A percentile compares a stretch with the other conserved stretches of the same genome.
Evolutionary conservation across 2,113 vertebrate species (phyloP).

Genomic region (Thermophis baileyi): DNA sequence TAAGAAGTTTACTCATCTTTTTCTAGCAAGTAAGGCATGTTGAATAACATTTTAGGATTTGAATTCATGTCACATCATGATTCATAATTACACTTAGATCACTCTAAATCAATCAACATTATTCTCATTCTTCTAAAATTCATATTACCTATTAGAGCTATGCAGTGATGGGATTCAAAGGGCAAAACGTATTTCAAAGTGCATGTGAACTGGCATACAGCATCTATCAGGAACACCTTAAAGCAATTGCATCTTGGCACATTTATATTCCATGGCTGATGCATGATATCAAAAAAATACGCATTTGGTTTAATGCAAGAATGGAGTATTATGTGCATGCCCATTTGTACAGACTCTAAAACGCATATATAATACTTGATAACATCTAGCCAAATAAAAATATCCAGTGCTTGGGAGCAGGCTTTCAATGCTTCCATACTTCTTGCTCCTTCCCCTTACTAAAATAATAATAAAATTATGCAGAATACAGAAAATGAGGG

Average conservation of each 20-base stretch:
- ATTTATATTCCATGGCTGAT: background rate
- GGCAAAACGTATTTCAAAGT: background rate
- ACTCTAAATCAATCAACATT: background rate
- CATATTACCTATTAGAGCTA: background rate
- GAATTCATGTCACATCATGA: background rate
- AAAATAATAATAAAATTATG: background rate
- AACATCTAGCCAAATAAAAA: background rate
- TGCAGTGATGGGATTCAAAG: background rate
- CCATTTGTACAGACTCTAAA: background rate
- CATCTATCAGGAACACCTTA: background rate
- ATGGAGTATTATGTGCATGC: background rate
- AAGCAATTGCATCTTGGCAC: background rate
- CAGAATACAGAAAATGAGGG: background rate
- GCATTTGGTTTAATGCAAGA: background rate
- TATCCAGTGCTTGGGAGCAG: background rate
- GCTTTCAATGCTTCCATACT: background rate
- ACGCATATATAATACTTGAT: background rate
- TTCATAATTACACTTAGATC: background rate
- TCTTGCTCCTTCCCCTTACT: background rate
- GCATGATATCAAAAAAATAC: background rate
- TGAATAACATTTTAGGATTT: background rate
- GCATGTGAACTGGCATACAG: background rate
- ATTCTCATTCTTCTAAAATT: background rate
- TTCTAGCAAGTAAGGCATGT: background rate
- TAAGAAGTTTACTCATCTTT: background rate